A percentile compares a stretch with the other conserved stretches of the same genome.
Evolutionary conservation across 2,113 vertebrate genomes (phyloP).

Genomic region (Hippocampus guttulatus): DNA sequence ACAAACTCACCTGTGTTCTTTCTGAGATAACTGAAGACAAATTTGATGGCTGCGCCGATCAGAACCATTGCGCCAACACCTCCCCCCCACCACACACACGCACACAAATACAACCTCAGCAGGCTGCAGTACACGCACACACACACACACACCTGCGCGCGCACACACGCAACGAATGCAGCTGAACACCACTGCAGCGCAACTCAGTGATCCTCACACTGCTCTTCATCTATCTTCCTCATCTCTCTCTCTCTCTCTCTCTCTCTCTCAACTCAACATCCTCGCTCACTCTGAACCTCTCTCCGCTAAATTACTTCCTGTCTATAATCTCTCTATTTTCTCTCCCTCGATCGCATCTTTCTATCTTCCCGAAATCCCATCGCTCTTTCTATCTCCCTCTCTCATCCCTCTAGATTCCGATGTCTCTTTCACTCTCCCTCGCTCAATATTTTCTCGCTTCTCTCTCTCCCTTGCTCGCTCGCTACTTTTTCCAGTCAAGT

Average conservation of each 20-base stretch:
- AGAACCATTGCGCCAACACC: slow-evolving; percentile 55
- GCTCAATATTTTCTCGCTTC: no score
- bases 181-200: slow-evolving; percentile 28
- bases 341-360: no score
- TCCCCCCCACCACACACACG: not conserved
- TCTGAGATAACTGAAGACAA: slow-evolving; percentile 58
- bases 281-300: not conserved
- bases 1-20: slow-evolving; percentile 55
- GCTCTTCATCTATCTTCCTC: slow-evolving; percentile 14
- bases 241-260: not conserved
- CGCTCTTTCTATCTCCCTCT: no score
- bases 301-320: not conserved
- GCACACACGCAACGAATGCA: slow-evolving; percentile 39
- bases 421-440: no score
- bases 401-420: no score
- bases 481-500: no score
- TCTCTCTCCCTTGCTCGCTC: no score
- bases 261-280: not conserved
- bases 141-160: no score
- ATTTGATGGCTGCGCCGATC: slow-evolving; percentile 61
- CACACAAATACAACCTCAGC: not conserved
- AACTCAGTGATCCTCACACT: slow-evolving; percentile 37
- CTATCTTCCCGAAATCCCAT: no score
- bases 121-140: slow-evolving; percentile 28
- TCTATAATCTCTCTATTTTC: not conserved